These are phyloP conservation scores for Troides oblongomaculatus DNA, from an alignment of 2,888 invertebrate species.

Conservation along the genomic window DNA sequence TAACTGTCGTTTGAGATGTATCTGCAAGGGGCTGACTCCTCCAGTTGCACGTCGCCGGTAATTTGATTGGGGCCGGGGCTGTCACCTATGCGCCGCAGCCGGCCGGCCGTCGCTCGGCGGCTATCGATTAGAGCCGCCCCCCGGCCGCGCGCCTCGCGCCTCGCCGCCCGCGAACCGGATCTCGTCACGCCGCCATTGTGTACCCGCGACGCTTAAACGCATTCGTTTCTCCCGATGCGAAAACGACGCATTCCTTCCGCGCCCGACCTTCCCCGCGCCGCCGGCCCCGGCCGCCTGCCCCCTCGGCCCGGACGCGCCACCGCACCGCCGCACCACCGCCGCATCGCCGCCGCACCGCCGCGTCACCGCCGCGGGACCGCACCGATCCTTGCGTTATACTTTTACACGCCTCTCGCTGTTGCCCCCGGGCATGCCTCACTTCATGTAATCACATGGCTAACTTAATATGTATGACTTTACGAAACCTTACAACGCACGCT, in stretches of 20 bases:
- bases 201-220: constrained; percentile 80
- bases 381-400: constrained; percentile 72
- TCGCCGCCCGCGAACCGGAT: constrained; percentile 78
- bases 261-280: constrained; percentile 66
- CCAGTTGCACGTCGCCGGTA: constrained; percentile 54
- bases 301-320: constrained; percentile 41
- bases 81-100: constrained; percentile 79
- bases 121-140: constrained; percentile 73
- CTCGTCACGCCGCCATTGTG: constrained; percentile 80
- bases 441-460: not conserved
- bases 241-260: constrained; percentile 81
- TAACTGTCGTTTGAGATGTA: constrained; percentile 34
- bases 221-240: constrained; percentile 81
- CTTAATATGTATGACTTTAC: not conserved
- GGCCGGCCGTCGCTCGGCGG: constrained; percentile 78
- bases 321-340: constrained; percentile 47
- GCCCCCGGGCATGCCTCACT: constrained; percentile 20
- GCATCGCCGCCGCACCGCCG: constrained; percentile 36
- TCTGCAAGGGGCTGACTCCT: constrained; percentile 35
- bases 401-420: constrained; percentile 51
- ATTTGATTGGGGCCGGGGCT: constrained; percentile 78
- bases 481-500: not conserved
- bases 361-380: constrained; percentile 45
- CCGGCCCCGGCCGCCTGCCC: constrained; percentile 42
- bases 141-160: constrained; percentile 61